phyloP scores from a whole-genome alignment of 1,140 invertebrate species.

The Leptoteleia sp. region DNA sequence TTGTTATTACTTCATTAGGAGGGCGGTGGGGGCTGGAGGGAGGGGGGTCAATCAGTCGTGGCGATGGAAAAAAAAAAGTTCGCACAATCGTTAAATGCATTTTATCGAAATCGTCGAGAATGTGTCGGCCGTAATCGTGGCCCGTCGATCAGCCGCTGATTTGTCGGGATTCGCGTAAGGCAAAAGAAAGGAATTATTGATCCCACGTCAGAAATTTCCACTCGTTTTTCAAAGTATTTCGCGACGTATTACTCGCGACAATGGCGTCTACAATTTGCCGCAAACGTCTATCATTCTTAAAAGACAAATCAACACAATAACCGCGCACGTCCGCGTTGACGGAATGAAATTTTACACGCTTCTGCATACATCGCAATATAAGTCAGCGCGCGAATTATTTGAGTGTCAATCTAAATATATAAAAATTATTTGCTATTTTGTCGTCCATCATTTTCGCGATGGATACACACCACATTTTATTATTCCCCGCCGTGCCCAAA shows the following conservation, averaged over 20 bases:
- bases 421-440: slow-evolving; percentile 42
- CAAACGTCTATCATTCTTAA: slow-evolving; percentile 54
- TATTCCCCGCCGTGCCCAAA: slow-evolving; percentile 6
- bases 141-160: slow-evolving; percentile 3
- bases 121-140: slow-evolving; percentile 6
- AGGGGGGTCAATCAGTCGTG: too few relatives aligned
- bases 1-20: too few relatives aligned
- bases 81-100: too few relatives aligned
- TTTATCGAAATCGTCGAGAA: slow-evolving; percentile 1
- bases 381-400: slow-evolving; percentile 44
- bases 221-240: slow-evolving; percentile 48
- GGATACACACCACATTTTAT: slow-evolving; percentile 6
- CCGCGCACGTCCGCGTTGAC: slow-evolving; percentile 18
- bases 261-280: slow-evolving; percentile 37
- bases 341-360: slow-evolving; percentile 38
- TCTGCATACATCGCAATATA: slow-evolving; percentile 35
- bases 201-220: slow-evolving; percentile 53
- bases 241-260: slow-evolving; percentile 47
- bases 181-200: slow-evolving; percentile 49
- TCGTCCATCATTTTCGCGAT: slow-evolving; percentile 28
- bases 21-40: too few relatives aligned
- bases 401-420: slow-evolving; percentile 54
- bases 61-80: too few relatives aligned
- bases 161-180: slow-evolving; percentile 11
- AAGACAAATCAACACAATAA: slow-evolving; percentile 55